phyloP scores from a whole-genome alignment of 2,113 vertebrate genomes.

The Sciurus niger region DNA sequence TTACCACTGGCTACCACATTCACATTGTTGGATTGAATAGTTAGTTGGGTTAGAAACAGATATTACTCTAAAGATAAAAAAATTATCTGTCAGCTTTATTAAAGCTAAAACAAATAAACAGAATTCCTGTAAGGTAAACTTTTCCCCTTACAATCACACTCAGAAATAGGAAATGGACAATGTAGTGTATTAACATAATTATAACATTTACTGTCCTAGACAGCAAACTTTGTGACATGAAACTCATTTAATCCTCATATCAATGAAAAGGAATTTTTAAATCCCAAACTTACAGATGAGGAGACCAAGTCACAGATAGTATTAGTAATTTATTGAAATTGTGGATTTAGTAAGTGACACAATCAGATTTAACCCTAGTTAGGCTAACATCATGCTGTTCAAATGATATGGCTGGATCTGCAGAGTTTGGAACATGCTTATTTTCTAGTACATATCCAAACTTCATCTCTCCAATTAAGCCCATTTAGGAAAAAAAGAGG shows the following conservation, averaged over 20 bases:
- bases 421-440: neutral
- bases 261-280: neutral
- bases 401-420: neutral
- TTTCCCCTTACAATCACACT: neutral
- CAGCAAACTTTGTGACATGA: neutral
- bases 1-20: neutral
- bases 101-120: neutral
- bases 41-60: neutral
- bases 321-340: neutral
- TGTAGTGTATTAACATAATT: neutral
- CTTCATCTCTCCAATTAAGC: neutral
- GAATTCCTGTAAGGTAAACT: neutral
- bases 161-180: neutral
- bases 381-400: neutral
- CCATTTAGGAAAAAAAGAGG: conserved; percentile 8
- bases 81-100: neutral
- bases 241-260: neutral
- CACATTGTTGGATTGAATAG: neutral
- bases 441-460: neutral
- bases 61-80: neutral
- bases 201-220: neutral
- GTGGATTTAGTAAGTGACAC: neutral
- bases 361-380: conserved; percentile 23
- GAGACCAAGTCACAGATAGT: neutral
- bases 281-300: neutral